Evolutionary conservation across 1,140 invertebrate genomes (phyloP), one percentile per base, ranked within the genome.

Genomic region (Caenorhabditis latens): DNA sequence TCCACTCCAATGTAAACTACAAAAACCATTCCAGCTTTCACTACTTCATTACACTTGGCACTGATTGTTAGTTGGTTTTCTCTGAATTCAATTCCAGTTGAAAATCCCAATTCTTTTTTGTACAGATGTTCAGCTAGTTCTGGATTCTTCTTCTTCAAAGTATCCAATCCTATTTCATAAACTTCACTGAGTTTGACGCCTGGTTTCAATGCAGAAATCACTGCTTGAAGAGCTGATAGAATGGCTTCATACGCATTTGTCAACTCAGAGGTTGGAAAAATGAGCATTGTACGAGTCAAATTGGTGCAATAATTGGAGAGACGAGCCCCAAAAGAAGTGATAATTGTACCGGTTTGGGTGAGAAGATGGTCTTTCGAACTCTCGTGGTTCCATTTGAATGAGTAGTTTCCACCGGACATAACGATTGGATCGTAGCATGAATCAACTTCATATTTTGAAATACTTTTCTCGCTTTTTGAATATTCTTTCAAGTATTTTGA

Each of bases 21-120:
- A 91, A 99, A 99, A 0, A 98, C 95, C 97, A 99, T 99, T 93
- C 94, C 94, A 93, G 98, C 98, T 90, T 95, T 96, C 0, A 95
- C 95, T 19, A 95, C 90, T 4, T 95, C 94, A 40, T 94, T 95
- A 61, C 95, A 96, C 94, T 99, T 99, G 4, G 96, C 95, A 4
- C 95, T 96, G 91, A 99, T 96, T 0, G 97, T 94, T 53, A 99
- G 94, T 0, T 96, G 96, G 90, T 96, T 96, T 93, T 99, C 98
- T 79, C 97, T 95, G 93, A 99, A 99, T 93, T 99, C 98, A 91
- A 99, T 96, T 11, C 98, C 98, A 95, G 97, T 99, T 0, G 95
- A 96, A 94, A 99, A 98, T 93, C 97, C 97, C 93, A 98, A 96
- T 90, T 92, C 91, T 46, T 95, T 96, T 93, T 98, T 99, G 0